These are phyloP conservation scores for Acanthosepion pharaonis DNA, from an alignment of 2,888 invertebrate species.

Conservation along the genomic window DNA sequence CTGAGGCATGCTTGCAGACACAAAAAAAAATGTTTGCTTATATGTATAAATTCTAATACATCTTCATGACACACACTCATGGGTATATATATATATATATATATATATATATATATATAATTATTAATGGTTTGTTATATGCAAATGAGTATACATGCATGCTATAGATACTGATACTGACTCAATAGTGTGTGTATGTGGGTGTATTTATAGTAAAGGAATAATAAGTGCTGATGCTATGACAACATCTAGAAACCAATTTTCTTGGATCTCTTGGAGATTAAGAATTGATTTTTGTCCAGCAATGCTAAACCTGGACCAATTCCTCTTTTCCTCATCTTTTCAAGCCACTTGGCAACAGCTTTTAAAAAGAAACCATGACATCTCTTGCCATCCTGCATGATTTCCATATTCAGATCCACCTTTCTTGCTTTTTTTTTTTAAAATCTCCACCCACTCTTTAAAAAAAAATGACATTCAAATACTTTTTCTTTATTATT, in stretches of 20 bases:
- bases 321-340: not conserved
- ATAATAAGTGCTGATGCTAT: not conserved
- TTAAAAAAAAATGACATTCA: too few species aligned
- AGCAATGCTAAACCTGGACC: not conserved
- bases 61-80: too few species aligned
- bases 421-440: not conserved
- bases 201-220: not conserved
- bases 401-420: not conserved
- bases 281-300: conserved; percentile 22
- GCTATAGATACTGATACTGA: not conserved
- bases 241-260: not conserved
- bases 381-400: not conserved
- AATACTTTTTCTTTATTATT: too few species aligned
- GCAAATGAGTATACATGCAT: not conserved
- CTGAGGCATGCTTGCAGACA: too few species aligned
- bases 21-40: too few species aligned
- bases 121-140: not conserved
- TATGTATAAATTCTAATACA: too few species aligned
- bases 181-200: not conserved
- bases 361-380: not conserved
- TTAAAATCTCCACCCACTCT: not conserved
- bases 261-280: not conserved
- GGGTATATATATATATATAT: too few species aligned
- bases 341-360: not conserved
- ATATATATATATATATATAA: too few species aligned